phyloP scores from a whole-genome alignment of 2,113 vertebrate genomes.

The Gymnogyps californianus region DNA sequence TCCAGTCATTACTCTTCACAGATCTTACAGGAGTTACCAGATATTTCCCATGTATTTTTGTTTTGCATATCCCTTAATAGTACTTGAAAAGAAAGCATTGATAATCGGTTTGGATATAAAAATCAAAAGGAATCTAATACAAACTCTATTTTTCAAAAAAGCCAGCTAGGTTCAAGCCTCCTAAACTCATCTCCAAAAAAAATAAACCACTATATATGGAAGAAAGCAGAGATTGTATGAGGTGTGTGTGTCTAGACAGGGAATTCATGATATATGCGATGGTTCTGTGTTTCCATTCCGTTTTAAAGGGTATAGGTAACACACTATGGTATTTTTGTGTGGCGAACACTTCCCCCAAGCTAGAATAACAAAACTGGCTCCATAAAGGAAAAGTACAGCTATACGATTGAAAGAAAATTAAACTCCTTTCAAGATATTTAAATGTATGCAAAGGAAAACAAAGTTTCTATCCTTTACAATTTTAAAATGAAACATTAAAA shows the following conservation, averaged over 20 bases:
- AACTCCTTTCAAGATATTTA: background rate
- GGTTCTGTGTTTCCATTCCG: background rate
- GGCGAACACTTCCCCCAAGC: background rate
- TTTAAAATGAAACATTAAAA: background rate
- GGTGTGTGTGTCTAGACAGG: no score
- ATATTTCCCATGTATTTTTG: background rate
- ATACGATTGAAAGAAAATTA: background rate
- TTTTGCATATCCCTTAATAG: background rate
- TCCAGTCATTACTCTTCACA: background rate
- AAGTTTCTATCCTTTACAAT: background rate
- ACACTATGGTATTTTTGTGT: accelerated
- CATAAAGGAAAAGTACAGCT: background rate
- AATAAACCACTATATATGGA: background rate
- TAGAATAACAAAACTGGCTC: background rate
- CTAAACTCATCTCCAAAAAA: background rate
- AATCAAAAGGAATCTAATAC: background rate
- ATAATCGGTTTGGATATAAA: background rate
- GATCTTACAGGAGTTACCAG: background rate
- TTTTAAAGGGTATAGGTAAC: background rate
- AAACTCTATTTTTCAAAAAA: background rate
- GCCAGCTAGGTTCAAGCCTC: background rate
- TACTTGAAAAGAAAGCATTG: background rate
- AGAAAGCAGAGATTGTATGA: background rate
- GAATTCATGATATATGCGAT: accelerated
- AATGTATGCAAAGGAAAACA: background rate